A percentile compares a stretch with the other conserved stretches of the same genome.
These are phyloP conservation scores for Bucco capensis DNA, from an alignment of 2,113 vertebrate genomes.

Conservation along the genomic window DNA sequence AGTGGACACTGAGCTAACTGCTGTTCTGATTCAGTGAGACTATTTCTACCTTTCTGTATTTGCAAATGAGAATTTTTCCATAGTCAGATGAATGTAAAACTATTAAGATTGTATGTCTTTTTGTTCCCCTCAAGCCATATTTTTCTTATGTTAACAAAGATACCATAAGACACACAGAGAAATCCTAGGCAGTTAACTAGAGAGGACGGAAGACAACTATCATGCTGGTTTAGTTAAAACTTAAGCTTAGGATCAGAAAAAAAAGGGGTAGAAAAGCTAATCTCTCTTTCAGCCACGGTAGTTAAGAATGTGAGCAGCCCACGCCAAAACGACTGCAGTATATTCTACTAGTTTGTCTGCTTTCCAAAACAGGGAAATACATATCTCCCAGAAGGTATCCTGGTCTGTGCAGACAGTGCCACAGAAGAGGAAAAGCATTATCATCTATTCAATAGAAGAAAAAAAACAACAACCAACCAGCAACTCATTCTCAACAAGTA, in stretches of 20 bases:
- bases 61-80: neutral
- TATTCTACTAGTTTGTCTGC: neutral
- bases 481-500: neutral
- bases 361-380: constrained; percentile 44
- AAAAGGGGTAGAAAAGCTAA: neutral
- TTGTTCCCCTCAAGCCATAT: neutral
- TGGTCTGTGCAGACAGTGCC: neutral
- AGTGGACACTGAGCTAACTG: neutral
- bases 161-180: neutral
- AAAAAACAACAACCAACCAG: neutral
- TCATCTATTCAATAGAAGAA: neutral
- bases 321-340: constrained; percentile 10
- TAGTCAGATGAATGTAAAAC: neutral
- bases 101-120: neutral
- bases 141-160: constrained; percentile 12
- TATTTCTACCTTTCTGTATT: neutral
- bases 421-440: neutral
- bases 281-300: constrained; percentile 70
- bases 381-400: neutral
- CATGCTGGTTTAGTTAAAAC: constrained; percentile 57
- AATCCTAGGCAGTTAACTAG: neutral
- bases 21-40: neutral
- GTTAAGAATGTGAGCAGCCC: constrained; percentile 62
- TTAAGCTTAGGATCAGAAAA: constrained; percentile 7
- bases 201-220: constrained; percentile 4